These are phyloP conservation scores for Aphelinus atriplicis DNA, from an alignment of 1,140 invertebrate species.

Conservation along the genomic window DNA sequence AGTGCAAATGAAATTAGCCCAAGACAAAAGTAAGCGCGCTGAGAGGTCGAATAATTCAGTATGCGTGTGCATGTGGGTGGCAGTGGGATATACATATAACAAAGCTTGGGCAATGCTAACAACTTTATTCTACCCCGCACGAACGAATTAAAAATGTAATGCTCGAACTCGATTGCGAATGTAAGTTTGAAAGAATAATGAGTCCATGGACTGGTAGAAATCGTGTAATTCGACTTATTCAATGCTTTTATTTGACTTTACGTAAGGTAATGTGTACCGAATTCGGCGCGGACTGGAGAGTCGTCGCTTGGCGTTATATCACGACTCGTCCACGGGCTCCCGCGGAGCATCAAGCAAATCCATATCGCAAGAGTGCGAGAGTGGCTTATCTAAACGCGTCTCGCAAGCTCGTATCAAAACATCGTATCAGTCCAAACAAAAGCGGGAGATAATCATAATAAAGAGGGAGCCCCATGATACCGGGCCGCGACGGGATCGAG, in stretches of 20 bases:
- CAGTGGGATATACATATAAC: no score
- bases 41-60: no score
- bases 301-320: no score
- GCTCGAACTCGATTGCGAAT: no score
- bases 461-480: background rate
- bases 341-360: background rate
- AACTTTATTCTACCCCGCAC: background rate
- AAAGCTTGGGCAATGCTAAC: background rate
- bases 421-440: background rate
- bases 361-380: background rate
- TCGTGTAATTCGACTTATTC: no score
- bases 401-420: background rate
- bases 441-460: background rate
- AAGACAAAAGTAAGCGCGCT: no score
- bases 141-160: no score
- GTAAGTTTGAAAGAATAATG: no score
- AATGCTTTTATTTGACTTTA: background rate
- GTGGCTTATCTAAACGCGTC: background rate
- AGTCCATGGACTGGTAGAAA: no score
- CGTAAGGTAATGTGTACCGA: background rate
- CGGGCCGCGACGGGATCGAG: background rate
- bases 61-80: no score
- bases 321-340: background rate
- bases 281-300: no score
- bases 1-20: no score